Base-by-base conservation (phyloP, 37 sponge, comb jelly and placozoan genomes). In the Mnemiopsis leidyi region DNA sequence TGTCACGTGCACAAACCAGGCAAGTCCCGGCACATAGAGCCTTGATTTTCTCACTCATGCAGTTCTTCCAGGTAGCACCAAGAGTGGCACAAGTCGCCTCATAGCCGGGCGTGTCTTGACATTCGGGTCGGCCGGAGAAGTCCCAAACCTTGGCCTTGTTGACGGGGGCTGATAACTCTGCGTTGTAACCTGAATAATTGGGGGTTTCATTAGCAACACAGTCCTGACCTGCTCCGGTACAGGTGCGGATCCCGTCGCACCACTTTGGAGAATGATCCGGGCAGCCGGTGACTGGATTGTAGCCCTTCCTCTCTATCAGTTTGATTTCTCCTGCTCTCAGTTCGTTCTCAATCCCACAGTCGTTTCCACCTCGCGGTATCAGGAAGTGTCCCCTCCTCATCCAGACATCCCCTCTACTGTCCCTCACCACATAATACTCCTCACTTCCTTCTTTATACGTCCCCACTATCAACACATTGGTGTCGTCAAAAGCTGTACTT, bases 301-400 rank as follows among this genome's bases (percentile, higher is more conserved):
- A 13, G 5, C 61, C 61, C 13, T 48, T 13, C 13, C 61, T 48
- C 13, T 48, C 61, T 13, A 48, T 13, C 79, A 77, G 35, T 1
- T 21, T 32, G 3, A 34, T 36, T 32, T 31, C 20, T 18, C 9
- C 36, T 34, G 34, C 1, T 34, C 18, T 34, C 79, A 77, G 16
- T 2, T 9, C 7, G 79, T 32, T 28, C 35, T 77, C 79, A 32
- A 77, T 77, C 1, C 79, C 79, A 32, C 79, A 77, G 36, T 21
- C 33, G 18, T 77, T 77, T 0, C 18, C 20, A 32, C 32, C 20
- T 32, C 36, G 30, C 33, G 9, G 32, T 1, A 77, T 28, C 20
- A 77, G 79, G 79, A 77, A 77, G 36, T 77, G 79, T 34, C 79
- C 79, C 32, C 79, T 26, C 33, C 79, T 31, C 79, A 77, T 77